phyloP scores from a whole-genome alignment of 1,140 invertebrate species.

The Caenorhabditis inopinata region DNA sequence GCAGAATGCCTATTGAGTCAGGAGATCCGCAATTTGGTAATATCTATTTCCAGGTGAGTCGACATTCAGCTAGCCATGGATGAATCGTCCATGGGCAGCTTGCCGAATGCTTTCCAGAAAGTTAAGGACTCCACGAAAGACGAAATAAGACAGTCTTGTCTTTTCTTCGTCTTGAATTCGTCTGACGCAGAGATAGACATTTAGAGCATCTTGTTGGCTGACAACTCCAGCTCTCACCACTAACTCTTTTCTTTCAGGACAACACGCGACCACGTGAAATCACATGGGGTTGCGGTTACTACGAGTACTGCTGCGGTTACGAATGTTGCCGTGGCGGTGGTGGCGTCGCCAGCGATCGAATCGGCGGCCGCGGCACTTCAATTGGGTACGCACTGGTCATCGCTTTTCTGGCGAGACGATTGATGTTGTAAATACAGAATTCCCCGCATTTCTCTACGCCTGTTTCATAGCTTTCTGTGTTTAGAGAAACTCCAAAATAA shows the following conservation, averaged over 20 bases:
- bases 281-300: conserved; percentile 57
- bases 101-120: too few species aligned
- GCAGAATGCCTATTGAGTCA: conserved; percentile 61
- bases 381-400: conserved; percentile 44
- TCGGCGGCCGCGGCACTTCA: conserved; percentile 35
- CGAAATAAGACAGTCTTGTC: too few species aligned
- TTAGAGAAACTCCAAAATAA: too few species aligned
- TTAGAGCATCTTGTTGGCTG: too few species aligned
- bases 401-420: not conserved
- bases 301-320: conserved; percentile 54
- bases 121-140: too few species aligned
- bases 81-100: too few species aligned
- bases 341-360: conserved; percentile 16
- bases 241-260: conserved; percentile 53
- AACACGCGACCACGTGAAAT: conserved; percentile 58
- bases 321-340: conserved; percentile 60
- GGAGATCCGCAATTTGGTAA: conserved; percentile 60
- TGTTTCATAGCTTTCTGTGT: not conserved
- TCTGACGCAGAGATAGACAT: too few species aligned
- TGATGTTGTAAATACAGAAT: not conserved
- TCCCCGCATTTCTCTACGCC: not conserved
- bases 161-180: too few species aligned
- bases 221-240: too few species aligned
- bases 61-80: too few species aligned
- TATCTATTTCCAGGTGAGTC: conserved; percentile 56